These are phyloP conservation scores for Synanthedon myopaeformis DNA, from an alignment of 2,888 invertebrate species.

Conservation along the genomic window DNA sequence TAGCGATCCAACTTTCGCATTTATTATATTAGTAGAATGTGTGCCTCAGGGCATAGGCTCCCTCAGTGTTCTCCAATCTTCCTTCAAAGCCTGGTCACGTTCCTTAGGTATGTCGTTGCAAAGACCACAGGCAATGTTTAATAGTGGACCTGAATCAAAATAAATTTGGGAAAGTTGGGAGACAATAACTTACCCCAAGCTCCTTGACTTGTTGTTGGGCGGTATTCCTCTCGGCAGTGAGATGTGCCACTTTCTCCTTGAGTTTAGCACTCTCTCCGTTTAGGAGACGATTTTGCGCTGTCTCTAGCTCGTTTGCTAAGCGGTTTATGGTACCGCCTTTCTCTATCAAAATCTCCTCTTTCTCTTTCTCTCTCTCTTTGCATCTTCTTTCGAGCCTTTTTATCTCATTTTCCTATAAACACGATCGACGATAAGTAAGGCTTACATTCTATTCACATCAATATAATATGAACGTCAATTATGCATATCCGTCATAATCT, in stretches of 20 bases:
- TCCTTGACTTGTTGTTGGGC: conserved; percentile 67
- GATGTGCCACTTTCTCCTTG: conserved; percentile 55
- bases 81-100: too few relatives aligned
- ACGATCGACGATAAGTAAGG: background rate
- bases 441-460: background rate
- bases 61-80: too few relatives aligned
- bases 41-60: too few relatives aligned
- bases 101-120: too few relatives aligned
- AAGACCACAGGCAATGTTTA: too few relatives aligned
- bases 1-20: too few relatives aligned
- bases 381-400: conserved; percentile 65
- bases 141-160: too few relatives aligned
- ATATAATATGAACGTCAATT: background rate
- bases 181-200: conserved; percentile 40
- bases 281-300: conserved; percentile 67
- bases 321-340: conserved; percentile 74
- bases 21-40: too few relatives aligned
- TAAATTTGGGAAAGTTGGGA: background rate
- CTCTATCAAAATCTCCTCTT: conserved; percentile 72
- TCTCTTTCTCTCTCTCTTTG: conserved; percentile 68
- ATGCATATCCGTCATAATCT: background rate
- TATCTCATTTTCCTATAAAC: conserved; percentile 56
- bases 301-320: conserved; percentile 70
- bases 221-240: conserved; percentile 58
- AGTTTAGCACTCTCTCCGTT: conserved; percentile 39